Evolutionary conservation across 2,797 vertebrate species (phyloP), one percentile per base, ranked within the genome.

Genomic region (Chaenodraco wilsoni): DNA sequence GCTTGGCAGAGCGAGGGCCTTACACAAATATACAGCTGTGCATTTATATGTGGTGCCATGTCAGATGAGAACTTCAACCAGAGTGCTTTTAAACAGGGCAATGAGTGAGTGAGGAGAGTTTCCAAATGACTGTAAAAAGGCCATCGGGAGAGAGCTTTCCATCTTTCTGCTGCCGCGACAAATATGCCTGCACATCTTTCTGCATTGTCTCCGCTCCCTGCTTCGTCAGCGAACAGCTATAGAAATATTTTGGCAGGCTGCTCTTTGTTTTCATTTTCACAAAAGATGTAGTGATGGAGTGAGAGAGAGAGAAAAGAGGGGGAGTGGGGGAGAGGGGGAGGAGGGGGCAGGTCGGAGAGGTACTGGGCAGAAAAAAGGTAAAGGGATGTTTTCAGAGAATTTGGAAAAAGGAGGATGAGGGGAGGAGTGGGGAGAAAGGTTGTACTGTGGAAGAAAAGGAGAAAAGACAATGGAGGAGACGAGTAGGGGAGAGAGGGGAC

Each of bases 241-340:
- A 94, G 94, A 95, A 95, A 95, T 94, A 94, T 95, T 95, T 94
- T 95, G 92, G 93, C 93, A 94, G 92, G 86, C 92, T 70, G 77
- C 70, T 90, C 92, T 94, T 94, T 95, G 94, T 95, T 95, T 95
- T 94, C 91, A 89, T 95, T 94, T 92, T 91, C 88, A 94, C 94
- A 94, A 93, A 94, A 93, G 93, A 94, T 91, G 91, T 84, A 88
- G 83, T 72, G 84, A 80, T 81, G 7, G 84, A 81, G 73, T 46
- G 81, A 74, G 65, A 71, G 56, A 67, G 49, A 62, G 23, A 27
- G 3, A 21, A 67, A 49, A 50, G 19, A 23, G 43, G 4, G 59
- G 9, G 65, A 5, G 40, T 1, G 57, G 52, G 52, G 27, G 65
- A 5, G 40, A 1, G 57, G 52, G 52, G 27, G 51, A 55, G 64